These are phyloP conservation scores for Sapajus apella DNA, from an alignment of 2,113 vertebrate genomes.

Conservation along the genomic window DNA sequence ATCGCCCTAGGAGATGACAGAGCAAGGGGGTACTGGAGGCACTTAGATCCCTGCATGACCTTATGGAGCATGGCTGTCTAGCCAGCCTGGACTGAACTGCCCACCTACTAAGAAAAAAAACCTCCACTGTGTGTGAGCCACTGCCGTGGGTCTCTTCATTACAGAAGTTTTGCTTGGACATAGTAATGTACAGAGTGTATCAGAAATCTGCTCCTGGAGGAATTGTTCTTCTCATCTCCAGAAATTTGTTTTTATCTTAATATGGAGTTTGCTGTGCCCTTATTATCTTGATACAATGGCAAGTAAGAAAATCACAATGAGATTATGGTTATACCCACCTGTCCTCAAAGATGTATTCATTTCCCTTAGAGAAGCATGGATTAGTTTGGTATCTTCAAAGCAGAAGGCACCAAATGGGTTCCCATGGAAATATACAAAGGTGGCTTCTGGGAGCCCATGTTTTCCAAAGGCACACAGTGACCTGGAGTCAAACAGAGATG, in stretches of 20 bases:
- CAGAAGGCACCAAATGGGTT: not conserved
- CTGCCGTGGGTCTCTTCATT: too few relatives aligned
- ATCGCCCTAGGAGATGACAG: not conserved
- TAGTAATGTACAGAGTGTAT: rapidly evolving
- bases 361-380: not conserved
- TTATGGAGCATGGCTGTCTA: not conserved
- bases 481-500: not conserved
- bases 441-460: not conserved
- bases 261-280: not conserved
- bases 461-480: not conserved
- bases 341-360: rapidly evolving
- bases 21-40: not conserved
- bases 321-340: not conserved
- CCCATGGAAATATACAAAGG: not conserved
- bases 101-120: not conserved
- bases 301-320: rapidly evolving
- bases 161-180: too few relatives aligned
- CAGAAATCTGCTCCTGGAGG: too few relatives aligned
- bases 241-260: not conserved
- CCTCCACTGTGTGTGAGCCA: not conserved
- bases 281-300: rapidly evolving
- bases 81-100: too few relatives aligned
- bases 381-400: too few relatives aligned
- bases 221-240: not conserved
- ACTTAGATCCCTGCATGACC: not conserved